Evolutionary conservation across 2,888 invertebrate genomes (phyloP).

Genomic region (Tetragonisca angustula): DNA sequence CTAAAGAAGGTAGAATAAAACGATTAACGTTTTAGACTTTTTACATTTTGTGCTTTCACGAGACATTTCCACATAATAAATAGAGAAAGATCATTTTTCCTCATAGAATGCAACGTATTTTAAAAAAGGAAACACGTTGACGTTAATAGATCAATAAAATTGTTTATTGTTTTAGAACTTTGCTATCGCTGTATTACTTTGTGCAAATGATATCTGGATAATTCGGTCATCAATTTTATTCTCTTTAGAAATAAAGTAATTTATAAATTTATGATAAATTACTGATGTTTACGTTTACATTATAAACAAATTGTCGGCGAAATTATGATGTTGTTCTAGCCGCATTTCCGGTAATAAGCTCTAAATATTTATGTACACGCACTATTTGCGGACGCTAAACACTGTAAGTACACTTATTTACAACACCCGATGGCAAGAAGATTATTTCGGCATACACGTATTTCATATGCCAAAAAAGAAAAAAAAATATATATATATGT

Average conservation of each 20-base stretch:
- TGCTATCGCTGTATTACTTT: conserved; percentile 27
- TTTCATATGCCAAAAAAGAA: conserved; percentile 35
- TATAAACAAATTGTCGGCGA: conserved; percentile 40
- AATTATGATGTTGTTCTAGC: conserved; percentile 55
- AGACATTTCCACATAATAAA: conserved; percentile 3
- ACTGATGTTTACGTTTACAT: conserved; percentile 42
- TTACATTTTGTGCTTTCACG: background rate
- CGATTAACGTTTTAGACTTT: background rate
- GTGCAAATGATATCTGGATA: conserved; percentile 37
- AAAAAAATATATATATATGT: conserved; percentile 55
- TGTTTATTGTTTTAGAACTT: conserved; percentile 11
- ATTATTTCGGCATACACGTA: conserved; percentile 62
- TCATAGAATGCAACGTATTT: conserved; percentile 1
- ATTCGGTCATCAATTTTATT: conserved; percentile 23
- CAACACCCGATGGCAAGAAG: conserved; percentile 82
- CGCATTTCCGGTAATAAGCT: conserved; percentile 60
- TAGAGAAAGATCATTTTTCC: conserved; percentile 5
- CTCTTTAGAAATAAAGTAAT: conserved; percentile 27
- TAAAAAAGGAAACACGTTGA: background rate
- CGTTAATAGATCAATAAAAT: conserved; percentile 12
- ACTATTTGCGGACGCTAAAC: conserved; percentile 80
- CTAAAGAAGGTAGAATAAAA: background rate
- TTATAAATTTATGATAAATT: conserved; percentile 32
- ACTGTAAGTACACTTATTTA: conserved; percentile 84
- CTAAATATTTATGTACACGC: conserved; percentile 81